Evolutionary conservation across 1,140 invertebrate genomes (phyloP).

Genomic region (Drosophila oshimai): DNA sequence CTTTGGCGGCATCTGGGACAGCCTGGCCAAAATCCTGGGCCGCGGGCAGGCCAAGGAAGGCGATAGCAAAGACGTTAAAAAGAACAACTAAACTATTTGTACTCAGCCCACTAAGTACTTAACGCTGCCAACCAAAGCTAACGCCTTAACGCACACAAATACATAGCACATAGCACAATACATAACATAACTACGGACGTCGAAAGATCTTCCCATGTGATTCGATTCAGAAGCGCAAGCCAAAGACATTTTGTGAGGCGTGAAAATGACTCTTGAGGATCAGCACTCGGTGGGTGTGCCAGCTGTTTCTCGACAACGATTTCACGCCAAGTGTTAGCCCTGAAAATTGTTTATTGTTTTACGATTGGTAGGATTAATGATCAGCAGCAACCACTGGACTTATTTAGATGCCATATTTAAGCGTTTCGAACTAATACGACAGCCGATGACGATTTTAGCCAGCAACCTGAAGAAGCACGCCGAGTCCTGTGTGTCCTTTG

Average conservation of each 20-base stretch:
- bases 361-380: conserved; percentile 17
- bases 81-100: conserved; percentile 87
- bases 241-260: conserved; percentile 38
- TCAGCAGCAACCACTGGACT: conserved; percentile 6
- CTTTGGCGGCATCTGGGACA: conserved; percentile 99
- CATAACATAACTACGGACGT: not conserved
- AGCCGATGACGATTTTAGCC: conserved; percentile 4
- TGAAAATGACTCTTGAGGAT: conserved; percentile 41
- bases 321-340: conserved; percentile 6
- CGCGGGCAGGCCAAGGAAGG: conserved; percentile 90
- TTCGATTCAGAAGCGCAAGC: conserved; percentile 4
- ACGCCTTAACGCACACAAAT: conserved; percentile 30
- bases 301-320: conserved; percentile 48
- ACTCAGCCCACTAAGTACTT: conserved; percentile 51
- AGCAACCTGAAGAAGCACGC: not conserved
- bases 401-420: conserved; percentile 6
- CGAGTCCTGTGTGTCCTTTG: not conserved
- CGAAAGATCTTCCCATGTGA: conserved; percentile 22
- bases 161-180: conserved; percentile 17
- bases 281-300: conserved; percentile 51
- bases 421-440: not conserved
- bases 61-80: conserved; percentile 90
- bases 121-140: conserved; percentile 74
- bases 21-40: conserved; percentile 92
- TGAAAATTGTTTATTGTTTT: conserved; percentile 13